Conservation (phyloP, 2,797 vertebrate genomes). For the Brachyalestes nurse region DNA sequence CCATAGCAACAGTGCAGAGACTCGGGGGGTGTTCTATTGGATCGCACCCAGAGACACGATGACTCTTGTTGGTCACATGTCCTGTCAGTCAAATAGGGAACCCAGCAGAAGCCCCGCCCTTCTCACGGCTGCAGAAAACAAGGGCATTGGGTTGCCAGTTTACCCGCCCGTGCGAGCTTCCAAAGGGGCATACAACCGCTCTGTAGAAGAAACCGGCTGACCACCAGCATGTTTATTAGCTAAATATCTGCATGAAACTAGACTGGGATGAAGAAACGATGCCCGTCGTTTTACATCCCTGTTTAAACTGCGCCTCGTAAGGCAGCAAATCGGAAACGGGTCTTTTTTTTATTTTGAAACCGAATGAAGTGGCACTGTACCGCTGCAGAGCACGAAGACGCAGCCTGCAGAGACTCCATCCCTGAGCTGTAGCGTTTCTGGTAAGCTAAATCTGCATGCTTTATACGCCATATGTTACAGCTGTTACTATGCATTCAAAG, state of each 20-base stretch:
- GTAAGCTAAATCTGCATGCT: constrained; percentile 3
- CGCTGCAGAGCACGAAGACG: constrained; percentile 7
- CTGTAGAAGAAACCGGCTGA: not conserved
- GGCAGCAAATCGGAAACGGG: not conserved
- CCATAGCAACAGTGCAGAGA: constrained; percentile 54
- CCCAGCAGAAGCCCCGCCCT: constrained; percentile 29
- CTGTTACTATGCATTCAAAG: not conserved
- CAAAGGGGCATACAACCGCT: constrained; percentile 10
- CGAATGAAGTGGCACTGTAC: constrained; percentile 20
- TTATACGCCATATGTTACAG: not conserved
- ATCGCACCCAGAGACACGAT: not conserved
- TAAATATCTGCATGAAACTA: not conserved
- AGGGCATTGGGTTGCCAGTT: constrained; percentile 53
- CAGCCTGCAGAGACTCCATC: constrained; percentile 17
- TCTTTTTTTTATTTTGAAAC: not conserved
- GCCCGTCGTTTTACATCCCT: not conserved
- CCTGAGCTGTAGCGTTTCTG: constrained; percentile 20
- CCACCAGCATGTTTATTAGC: not conserved
- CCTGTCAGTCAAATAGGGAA: constrained; percentile 35
- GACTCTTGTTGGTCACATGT: constrained; percentile 18
- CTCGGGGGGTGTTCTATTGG: constrained; percentile 44
- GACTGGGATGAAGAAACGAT: not conserved
- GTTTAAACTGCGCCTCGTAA: not conserved
- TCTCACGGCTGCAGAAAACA: constrained; percentile 53
- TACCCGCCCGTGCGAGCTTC: constrained; percentile 44